phyloP scores from a whole-genome alignment of 2,113 vertebrate species.

The Sminthopsis crassicaudata region DNA sequence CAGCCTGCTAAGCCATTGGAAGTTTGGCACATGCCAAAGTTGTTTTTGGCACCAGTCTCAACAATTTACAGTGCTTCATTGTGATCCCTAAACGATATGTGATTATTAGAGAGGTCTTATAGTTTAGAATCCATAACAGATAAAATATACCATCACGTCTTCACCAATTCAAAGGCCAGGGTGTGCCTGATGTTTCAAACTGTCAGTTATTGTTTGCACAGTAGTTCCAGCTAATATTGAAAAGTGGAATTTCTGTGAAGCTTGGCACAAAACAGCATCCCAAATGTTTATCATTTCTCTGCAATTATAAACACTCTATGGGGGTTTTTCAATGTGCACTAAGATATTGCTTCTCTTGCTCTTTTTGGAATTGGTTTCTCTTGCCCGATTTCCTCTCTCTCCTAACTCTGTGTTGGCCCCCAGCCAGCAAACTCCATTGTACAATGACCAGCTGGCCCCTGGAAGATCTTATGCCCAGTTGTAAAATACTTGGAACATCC shows the following conservation, averaged over 20 bases:
- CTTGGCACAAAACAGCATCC: neutral
- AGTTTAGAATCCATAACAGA: neutral
- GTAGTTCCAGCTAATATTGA: neutral
- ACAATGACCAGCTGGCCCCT: conserved; percentile 63
- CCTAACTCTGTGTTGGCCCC: conserved; percentile 45
- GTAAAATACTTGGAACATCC: conserved; percentile 41
- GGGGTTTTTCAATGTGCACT: neutral
- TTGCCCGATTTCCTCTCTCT: neutral
- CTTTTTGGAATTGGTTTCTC: neutral
- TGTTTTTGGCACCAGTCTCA: neutral
- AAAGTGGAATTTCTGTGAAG: conserved; percentile 54
- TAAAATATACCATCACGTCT: neutral
- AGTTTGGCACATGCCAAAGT: neutral
- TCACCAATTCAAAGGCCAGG: neutral
- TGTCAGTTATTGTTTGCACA: neutral
- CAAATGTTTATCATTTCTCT: conserved; percentile 1
- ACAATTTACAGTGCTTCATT: conserved; percentile 5
- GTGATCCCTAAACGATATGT: neutral
- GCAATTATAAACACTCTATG: neutral
- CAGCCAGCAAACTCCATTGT: conserved; percentile 37
- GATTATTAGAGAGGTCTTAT: neutral
- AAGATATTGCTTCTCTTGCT: conserved; percentile 53
- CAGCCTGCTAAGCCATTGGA: neutral
- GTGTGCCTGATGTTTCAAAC: neutral
- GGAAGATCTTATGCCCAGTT: conserved; percentile 71